Conservation (phyloP, 2,113 vertebrate species). For the Steatornis caripensis region DNA sequence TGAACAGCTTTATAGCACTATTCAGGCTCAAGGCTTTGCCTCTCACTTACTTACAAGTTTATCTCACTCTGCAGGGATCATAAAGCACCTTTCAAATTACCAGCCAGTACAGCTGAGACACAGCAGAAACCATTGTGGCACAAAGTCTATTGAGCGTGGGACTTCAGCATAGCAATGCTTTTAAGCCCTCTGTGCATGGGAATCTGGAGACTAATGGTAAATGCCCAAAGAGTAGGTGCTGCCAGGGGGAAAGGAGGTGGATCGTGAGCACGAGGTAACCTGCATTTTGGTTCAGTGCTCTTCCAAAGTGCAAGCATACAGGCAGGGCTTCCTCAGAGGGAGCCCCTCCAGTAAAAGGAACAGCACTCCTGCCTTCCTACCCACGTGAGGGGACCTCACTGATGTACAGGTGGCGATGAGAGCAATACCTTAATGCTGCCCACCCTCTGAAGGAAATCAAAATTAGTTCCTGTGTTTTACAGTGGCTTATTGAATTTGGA, state of each 20-base stretch:
- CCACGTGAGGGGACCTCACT: background rate
- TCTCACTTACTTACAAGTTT: slow-evolving; percentile 40
- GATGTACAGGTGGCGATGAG: fast-evolving
- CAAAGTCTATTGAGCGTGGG: background rate
- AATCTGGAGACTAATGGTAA: background rate
- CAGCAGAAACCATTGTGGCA: slow-evolving; percentile 12
- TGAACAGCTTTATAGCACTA: slow-evolving; percentile 43
- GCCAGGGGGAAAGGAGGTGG: background rate
- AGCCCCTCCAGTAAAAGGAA: fast-evolving
- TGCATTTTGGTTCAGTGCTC: background rate
- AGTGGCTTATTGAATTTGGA: background rate
- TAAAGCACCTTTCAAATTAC: slow-evolving; percentile 54
- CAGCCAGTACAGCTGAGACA: background rate
- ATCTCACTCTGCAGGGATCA: slow-evolving; percentile 45
- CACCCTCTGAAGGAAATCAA: background rate
- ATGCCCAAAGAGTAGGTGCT: background rate
- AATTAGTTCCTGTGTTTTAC: background rate
- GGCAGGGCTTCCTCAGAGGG: background rate
- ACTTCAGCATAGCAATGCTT: background rate
- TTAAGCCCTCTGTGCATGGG: background rate
- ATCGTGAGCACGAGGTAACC: background rate
- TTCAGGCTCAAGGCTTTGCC: slow-evolving; percentile 30
- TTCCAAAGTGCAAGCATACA: background rate
- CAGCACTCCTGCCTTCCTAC: background rate
- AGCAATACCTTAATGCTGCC: background rate